Base-by-base conservation (phyloP, 2,888 invertebrate species). In the Prostheceraeus crozeri region DNA sequence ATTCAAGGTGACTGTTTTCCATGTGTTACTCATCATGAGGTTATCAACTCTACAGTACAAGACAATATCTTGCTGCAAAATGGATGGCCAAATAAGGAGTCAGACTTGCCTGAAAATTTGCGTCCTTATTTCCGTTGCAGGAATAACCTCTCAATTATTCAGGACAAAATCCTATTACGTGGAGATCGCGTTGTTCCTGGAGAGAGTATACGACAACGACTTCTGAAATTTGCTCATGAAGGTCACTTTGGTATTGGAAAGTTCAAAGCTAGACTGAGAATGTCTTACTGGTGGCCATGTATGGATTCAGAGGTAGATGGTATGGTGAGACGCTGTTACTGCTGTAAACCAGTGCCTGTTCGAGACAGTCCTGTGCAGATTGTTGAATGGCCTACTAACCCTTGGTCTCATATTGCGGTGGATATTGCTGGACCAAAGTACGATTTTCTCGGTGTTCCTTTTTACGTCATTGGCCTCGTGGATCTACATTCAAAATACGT, bases 341-440 rank as follows among this genome's bases (percentile, higher is more conserved):
- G 52, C 31, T 30, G 52, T 27, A 21, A 51, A 31, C n/a, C 23
- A 31, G 52, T 51, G n/a, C 31, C 6, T 14, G 45, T 40, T n/a
- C 45, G 35, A 54, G 54, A 54, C 31, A 54, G 54, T 6, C 45
- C 45, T 54, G 54, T 54, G 19, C 54, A 54, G 33, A 35, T 54
- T 30, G 19, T 28, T 35, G 19, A 54, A 21, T 35, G 35, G 54
- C 33, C 19, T 35, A 30, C 35, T 33, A 33, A 27, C 11, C 35
- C 6, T 21, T 54, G 35, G 54, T 8, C 14, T 30, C 27, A 54
- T 21, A 23, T 54, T 19, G 54, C 54, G 21, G 33, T 54, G 10
- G 54, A 54, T 28, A 27, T n/a, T 54, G 31, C 31, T 21, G 35
- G 54, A 19, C 54, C 54, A 54, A 54, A 54, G 33, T 28, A 35